These are phyloP conservation scores for Melopsittacus undulatus DNA, from an alignment of 2,797 vertebrate species.

Conservation along the genomic window DNA sequence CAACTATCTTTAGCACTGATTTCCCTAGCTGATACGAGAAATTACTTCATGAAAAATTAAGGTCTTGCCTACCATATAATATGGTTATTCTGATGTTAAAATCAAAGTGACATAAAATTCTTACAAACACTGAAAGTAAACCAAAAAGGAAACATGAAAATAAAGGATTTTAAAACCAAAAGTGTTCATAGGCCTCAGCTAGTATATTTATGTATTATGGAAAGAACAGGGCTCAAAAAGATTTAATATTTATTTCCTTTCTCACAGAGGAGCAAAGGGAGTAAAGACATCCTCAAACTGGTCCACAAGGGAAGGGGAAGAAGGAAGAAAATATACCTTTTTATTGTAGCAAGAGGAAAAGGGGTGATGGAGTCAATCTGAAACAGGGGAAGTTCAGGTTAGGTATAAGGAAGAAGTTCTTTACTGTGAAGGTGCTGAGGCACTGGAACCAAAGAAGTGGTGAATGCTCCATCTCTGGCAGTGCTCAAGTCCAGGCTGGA, in stretches of 20 bases:
- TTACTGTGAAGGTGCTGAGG: not conserved
- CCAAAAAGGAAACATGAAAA: not conserved
- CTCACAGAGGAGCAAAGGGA: not conserved
- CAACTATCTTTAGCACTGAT: not conserved
- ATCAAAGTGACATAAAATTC: rapidly evolving
- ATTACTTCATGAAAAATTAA: not conserved
- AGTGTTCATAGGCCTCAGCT: not conserved
- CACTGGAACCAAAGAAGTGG: not conserved
- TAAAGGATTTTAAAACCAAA: not conserved
- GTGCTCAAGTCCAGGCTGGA: not conserved
- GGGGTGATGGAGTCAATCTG: not conserved
- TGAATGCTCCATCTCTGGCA: not conserved
- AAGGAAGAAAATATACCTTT: not conserved
- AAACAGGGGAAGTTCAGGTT: not conserved
- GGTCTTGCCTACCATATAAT: not conserved
- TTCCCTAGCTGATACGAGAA: not conserved
- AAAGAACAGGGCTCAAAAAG: not conserved
- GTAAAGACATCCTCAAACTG: not conserved
- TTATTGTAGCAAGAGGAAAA: not conserved
- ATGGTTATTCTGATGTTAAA: not conserved
- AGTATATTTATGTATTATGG: not conserved
- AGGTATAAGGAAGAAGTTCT: not conserved
- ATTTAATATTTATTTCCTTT: not conserved
- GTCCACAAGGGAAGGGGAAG: not conserved
- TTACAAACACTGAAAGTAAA: not conserved